Conservation (phyloP, 23 tunicate species). For the Styela clava region DNA sequence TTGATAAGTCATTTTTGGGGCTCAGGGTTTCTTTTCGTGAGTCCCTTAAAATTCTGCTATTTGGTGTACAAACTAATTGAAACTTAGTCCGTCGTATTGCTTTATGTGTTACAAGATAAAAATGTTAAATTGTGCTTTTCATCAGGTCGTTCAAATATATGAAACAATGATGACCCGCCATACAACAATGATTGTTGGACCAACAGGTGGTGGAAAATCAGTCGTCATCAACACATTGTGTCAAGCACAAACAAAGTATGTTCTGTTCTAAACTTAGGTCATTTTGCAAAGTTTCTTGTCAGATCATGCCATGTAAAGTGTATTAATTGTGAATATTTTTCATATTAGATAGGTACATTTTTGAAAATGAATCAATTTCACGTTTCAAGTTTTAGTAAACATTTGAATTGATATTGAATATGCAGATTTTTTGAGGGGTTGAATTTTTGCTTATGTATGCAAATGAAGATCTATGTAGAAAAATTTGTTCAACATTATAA, state of each 20-base stretch:
- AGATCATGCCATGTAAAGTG: not conserved
- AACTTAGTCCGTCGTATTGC: too few species aligned
- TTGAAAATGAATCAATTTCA: not conserved
- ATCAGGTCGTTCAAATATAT: conserved; percentile 90
- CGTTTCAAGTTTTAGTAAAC: too few species aligned
- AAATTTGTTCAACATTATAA: too few species aligned
- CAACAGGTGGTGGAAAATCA: conserved; percentile 98
- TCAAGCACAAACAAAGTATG: conserved; percentile 95
- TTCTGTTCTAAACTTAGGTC: too few species aligned
- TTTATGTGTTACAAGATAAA: too few species aligned
- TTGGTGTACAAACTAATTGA: too few species aligned
- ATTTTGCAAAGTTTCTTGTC: not conserved
- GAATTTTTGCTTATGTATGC: too few species aligned
- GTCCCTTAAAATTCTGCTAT: too few species aligned
- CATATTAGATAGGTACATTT: not conserved
- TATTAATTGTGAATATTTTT: not conserved
- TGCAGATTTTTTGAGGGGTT: too few species aligned
- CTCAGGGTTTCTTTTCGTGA: not conserved
- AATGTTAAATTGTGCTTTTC: too few species aligned
- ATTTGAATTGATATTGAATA: too few species aligned
- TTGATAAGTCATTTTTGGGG: not conserved
- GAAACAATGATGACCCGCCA: conserved; percentile 99
- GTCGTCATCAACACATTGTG: conserved; percentile 90
- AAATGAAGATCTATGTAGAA: too few species aligned
- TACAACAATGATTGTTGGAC: conserved; percentile 98